Conservation (phyloP, 2,113 vertebrate species). For the Xiphias gladius region DNA sequence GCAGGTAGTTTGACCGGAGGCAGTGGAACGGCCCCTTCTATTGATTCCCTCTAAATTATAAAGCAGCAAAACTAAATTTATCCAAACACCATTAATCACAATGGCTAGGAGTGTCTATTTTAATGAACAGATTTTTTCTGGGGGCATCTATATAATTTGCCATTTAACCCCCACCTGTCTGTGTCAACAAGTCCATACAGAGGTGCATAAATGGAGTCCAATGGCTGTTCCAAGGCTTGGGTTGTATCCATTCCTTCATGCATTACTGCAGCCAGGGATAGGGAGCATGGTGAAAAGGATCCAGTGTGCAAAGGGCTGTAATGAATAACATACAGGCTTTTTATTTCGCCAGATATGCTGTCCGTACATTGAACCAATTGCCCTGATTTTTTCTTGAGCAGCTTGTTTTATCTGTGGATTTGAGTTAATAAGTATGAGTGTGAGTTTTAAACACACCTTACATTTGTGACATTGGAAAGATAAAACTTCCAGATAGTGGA, state of each 20-base stretch:
- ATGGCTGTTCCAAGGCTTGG: slow-evolving; percentile 51
- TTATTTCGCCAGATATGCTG: slow-evolving; percentile 38
- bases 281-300: slow-evolving; percentile 37
- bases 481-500: neutral
- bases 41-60: slow-evolving; percentile 66
- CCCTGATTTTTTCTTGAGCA: neutral
- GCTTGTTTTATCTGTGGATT: neutral
- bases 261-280: slow-evolving; percentile 31
- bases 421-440: neutral
- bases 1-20: slow-evolving; percentile 72
- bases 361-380: slow-evolving; percentile 14
- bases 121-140: slow-evolving; percentile 60
- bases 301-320: slow-evolving; percentile 36
- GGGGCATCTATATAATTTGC: slow-evolving; percentile 59
- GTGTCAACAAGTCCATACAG: slow-evolving; percentile 68
- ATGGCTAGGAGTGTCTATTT: slow-evolving; percentile 38
- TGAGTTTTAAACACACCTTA: neutral
- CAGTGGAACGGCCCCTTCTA: slow-evolving; percentile 40
- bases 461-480: neutral
- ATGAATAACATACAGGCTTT: slow-evolving; percentile 47
- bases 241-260: slow-evolving; percentile 55
- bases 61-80: slow-evolving; percentile 68
- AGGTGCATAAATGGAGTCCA: slow-evolving; percentile 41
- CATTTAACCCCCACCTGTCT: slow-evolving; percentile 69
- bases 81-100: slow-evolving; percentile 77